Base-by-base conservation (phyloP, 2,113 vertebrate genomes). In the Esox niger region DNA sequence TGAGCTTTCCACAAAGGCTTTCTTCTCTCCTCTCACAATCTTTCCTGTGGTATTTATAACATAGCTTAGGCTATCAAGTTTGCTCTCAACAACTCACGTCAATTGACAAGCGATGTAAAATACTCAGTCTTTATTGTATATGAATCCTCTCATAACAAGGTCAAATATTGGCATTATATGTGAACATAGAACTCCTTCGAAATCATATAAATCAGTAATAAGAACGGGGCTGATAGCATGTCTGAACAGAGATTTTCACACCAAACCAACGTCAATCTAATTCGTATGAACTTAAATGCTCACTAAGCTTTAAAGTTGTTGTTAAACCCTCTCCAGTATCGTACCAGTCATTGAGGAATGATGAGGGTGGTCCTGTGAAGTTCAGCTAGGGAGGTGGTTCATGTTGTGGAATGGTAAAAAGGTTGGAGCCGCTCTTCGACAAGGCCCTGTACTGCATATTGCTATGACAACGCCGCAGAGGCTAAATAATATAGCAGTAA, bases 271-370 rank as follows among this genome's bases (percentile, higher is more conserved):
- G 84, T 82, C 70, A 86, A 83, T 59, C 80, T 65, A 66, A 73
- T 85, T 80, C 83, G 70, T 74, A 81, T 81, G 68, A 74, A 20
- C 62, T 75, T 74, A 79, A 85, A 20, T 80, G 83, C 86, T 86
- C 84, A 84, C 81, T 62, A 79, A 84, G 82, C 85, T 78, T 82
- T 78, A 80, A 83, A 85, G 86, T 82, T 81, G 83, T 81, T 81
- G 83, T 81, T 81, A 82, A 86, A 76, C 78, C 78, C 83, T 86
- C 82, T 81, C 69, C 35, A 71, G 25, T 73, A 77, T 79, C 79
- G 76, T 61, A 82, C 73, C 77, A 79, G 66, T 66, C 73, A 70
- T 86, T 73, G 66, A 77, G 71, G 77, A 11, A 77, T 75, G 74
- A 83, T 79, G 70, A 79, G 31, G 29, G 57, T 30, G 5, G 35